A percentile compares a stretch with the other conserved stretches of the same genome.
Evolutionary conservation across 2,797 vertebrate genomes (phyloP).

Genomic region (Lemur catta): DNA sequence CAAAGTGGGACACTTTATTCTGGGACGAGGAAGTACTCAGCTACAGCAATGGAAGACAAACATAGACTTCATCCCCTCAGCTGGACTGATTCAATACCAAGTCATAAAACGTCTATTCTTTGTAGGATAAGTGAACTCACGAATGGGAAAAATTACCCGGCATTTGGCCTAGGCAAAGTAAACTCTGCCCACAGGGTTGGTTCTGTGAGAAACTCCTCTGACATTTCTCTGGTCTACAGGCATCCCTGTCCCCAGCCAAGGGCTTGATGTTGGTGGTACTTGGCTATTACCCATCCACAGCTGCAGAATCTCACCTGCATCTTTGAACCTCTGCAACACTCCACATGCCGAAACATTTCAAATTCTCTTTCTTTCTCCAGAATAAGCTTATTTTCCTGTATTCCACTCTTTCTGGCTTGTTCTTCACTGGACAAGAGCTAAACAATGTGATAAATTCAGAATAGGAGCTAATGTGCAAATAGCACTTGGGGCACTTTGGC

Average conservation of each 20-base stretch:
- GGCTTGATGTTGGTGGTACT: not conserved
- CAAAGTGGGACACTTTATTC: slow-evolving; percentile 28
- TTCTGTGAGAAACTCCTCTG: not conserved
- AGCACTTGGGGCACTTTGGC: not conserved
- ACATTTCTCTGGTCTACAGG: not conserved
- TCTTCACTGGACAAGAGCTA: not conserved
- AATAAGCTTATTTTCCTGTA: not conserved
- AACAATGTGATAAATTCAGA: not conserved
- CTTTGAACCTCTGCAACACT: not conserved
- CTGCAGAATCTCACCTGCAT: not conserved
- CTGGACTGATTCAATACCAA: not conserved
- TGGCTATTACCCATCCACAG: not conserved
- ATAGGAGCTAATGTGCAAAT: not conserved
- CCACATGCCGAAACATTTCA: not conserved
- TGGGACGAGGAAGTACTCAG: not conserved
- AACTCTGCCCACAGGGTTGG: not conserved
- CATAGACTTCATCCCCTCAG: not conserved
- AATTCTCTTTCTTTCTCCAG: not conserved
- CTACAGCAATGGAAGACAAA: slow-evolving; percentile 1
- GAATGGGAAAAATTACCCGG: slow-evolving; percentile 1
- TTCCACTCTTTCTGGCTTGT: not conserved
- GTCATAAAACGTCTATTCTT: slow-evolving; percentile 12
- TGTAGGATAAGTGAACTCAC: not conserved
- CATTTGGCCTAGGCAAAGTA: not conserved
- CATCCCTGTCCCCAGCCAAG: not conserved